Conservation (phyloP, 2,113 vertebrate genomes). For the Seriola quinqueradiata region DNA sequence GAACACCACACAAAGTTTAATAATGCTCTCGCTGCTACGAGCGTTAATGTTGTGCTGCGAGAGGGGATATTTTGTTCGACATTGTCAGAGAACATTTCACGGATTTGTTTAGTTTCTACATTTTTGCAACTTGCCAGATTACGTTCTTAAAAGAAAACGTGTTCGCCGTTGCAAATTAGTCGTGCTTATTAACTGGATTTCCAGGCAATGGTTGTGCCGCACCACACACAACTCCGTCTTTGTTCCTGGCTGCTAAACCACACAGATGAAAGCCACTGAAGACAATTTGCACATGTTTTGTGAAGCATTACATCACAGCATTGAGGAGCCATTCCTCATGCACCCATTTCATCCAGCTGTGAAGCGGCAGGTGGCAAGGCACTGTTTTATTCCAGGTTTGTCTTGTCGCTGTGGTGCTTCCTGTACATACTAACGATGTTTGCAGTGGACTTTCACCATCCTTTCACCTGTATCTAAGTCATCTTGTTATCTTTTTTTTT, state of each 20-base stretch:
- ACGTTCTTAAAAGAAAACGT: not conserved
- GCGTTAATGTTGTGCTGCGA: not conserved
- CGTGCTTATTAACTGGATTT: not conserved
- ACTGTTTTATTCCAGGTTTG: not conserved
- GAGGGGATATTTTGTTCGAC: too few species aligned
- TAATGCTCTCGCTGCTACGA: not conserved
- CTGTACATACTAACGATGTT: conserved; percentile 13
- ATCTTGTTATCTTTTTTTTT: not conserved
- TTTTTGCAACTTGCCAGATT: not conserved
- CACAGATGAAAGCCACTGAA: not conserved
- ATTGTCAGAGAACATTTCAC: not conserved
- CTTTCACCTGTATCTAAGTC: not conserved
- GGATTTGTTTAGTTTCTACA: not conserved
- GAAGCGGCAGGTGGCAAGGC: conserved; percentile 3
- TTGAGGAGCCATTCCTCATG: conserved; percentile 7
- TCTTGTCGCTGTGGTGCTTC: not conserved
- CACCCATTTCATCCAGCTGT: conserved; percentile 9
- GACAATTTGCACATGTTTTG: not conserved
- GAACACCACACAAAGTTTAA: too few species aligned
- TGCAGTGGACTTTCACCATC: not conserved
- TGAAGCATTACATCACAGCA: not conserved
- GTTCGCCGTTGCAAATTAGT: not conserved
- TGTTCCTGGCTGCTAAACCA: not conserved
- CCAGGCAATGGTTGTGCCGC: not conserved
- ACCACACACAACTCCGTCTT: not conserved